phyloP scores from a whole-genome alignment of 1,140 invertebrate genomes.

The Heliconius hermathena region DNA sequence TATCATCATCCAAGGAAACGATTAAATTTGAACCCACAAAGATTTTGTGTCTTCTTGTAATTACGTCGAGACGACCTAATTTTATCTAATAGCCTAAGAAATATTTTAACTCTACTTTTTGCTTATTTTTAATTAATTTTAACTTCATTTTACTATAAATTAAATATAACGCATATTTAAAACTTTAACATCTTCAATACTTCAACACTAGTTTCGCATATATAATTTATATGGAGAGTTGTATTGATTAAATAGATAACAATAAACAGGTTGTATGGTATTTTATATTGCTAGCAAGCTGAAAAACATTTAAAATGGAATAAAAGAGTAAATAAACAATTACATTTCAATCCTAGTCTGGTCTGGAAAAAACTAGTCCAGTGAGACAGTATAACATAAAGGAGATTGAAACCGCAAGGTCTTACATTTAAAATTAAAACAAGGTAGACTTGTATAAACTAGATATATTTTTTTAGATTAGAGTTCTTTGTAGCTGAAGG shows the following conservation, averaged over 20 bases:
- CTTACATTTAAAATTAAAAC: slow-evolving; percentile 33
- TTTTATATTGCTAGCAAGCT: not conserved
- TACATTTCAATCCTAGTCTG: slow-evolving; percentile 21
- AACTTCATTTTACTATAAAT: no score
- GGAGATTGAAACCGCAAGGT: slow-evolving; percentile 22
- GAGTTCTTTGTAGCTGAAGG: not conserved
- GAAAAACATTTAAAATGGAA: not conserved
- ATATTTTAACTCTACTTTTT: no score
- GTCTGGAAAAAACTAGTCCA: slow-evolving; percentile 21
- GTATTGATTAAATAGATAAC: not conserved
- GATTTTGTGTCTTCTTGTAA: no score
- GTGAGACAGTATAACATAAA: slow-evolving; percentile 19
- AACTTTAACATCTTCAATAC: no score
- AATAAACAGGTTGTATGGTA: not conserved
- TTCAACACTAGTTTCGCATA: not conserved
- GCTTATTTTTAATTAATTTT: no score
- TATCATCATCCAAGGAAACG: no score
- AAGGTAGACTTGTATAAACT: slow-evolving; percentile 48
- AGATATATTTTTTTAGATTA: slow-evolving; percentile 16
- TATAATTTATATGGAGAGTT: slow-evolving; percentile 1
- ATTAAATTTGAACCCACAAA: no score
- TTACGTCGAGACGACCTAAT: no score
- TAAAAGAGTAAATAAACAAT: slow-evolving; percentile 18
- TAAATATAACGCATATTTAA: no score
- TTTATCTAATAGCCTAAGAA: no score